Conservation (phyloP, 2,888 invertebrate species). For the Amblyteles armatorius region DNA sequence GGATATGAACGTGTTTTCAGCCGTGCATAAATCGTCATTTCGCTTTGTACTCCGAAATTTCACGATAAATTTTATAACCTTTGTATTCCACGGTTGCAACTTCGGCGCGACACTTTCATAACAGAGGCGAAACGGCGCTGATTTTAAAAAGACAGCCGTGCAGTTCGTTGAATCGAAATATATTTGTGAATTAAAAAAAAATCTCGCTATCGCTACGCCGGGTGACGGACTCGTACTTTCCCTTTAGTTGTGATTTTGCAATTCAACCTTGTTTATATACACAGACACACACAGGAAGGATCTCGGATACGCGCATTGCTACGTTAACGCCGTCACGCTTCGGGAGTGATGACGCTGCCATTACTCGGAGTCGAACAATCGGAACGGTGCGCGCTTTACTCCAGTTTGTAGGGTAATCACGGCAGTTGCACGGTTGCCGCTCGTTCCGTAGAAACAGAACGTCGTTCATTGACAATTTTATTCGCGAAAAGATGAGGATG, state of each 20-base stretch:
- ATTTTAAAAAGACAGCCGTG: background rate
- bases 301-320: slow-evolving; percentile 19
- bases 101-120: background rate
- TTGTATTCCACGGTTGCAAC: background rate
- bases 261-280: slow-evolving; percentile 8
- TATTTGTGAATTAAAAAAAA: slow-evolving; percentile 22
- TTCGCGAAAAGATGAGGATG: slow-evolving; percentile 5
- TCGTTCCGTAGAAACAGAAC: slow-evolving; percentile 37
- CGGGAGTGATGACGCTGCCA: slow-evolving; percentile 63
- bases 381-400: slow-evolving; percentile 45
- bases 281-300: background rate
- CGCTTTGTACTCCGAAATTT: background rate
- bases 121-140: background rate
- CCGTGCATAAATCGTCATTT: slow-evolving; percentile 3
- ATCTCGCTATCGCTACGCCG: slow-evolving; percentile 4
- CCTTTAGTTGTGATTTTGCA: slow-evolving; percentile 33
- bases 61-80: background rate
- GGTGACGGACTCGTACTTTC: slow-evolving; percentile 36
- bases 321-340: slow-evolving; percentile 63
- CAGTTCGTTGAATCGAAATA: slow-evolving; percentile 12
- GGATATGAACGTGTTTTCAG: background rate
- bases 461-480: slow-evolving; percentile 49
- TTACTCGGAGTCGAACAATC: slow-evolving; percentile 63
- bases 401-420: slow-evolving; percentile 35
- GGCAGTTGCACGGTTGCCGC: slow-evolving; percentile 16